Conservation (phyloP, 2,113 vertebrate species). For the Ptilonorhynchus violaceus region DNA sequence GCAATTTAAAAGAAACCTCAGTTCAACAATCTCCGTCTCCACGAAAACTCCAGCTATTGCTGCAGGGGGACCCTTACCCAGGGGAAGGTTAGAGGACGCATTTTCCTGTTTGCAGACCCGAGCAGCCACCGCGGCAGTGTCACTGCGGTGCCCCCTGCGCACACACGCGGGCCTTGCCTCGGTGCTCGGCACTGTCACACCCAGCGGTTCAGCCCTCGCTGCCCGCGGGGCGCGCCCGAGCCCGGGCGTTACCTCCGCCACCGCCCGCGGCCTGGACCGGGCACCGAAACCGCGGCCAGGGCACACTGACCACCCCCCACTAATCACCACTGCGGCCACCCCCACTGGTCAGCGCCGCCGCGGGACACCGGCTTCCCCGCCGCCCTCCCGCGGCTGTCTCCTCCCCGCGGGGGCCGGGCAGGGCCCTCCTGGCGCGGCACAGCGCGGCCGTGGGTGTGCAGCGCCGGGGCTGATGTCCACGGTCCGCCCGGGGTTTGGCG, state of each 20-base stretch:
- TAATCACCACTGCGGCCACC: not conserved
- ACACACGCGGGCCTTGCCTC: accelerated
- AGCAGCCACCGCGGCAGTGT: accelerated
- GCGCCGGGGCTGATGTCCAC: accelerated
- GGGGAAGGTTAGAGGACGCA: no score
- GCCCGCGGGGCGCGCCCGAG: not conserved
- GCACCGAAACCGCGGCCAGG: not conserved
- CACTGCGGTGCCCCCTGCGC: accelerated
- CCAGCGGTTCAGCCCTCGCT: accelerated
- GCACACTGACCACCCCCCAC: not conserved
- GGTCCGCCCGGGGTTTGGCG: accelerated
- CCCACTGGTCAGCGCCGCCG: not conserved
- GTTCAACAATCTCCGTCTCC: not conserved
- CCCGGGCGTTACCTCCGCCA: not conserved
- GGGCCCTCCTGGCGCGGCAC: not conserved
- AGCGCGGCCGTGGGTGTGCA: accelerated
- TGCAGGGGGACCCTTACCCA: not conserved
- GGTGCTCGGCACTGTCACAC: accelerated
- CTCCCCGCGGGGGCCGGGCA: not conserved
- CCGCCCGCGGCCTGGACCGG: not conserved
- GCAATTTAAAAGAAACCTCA: not conserved
- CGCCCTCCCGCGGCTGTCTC: not conserved
- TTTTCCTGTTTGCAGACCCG: accelerated
- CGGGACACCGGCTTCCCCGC: not conserved
- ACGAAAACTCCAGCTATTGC: accelerated